Conservation (phyloP, 1,140 invertebrate genomes). For the Atta cephalotes region DNA sequence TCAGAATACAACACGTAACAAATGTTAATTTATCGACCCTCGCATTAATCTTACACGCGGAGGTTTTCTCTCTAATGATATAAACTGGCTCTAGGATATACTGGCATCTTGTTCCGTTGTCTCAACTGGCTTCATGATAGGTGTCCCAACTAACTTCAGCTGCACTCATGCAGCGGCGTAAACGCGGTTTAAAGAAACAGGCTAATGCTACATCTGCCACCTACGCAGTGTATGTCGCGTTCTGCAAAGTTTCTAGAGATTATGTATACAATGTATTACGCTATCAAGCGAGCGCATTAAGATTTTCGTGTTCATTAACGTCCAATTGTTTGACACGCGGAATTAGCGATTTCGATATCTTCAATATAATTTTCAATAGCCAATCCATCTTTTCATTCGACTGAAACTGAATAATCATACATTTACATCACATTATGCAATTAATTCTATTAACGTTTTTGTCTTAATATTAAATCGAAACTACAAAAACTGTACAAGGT, state of each 20-base stretch:
- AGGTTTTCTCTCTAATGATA: conserved; percentile 71
- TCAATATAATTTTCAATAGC: neutral
- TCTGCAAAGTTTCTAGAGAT: conserved; percentile 59
- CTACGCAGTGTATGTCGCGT: conserved; percentile 47
- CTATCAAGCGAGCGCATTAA: conserved; percentile 41
- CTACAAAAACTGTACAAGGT: neutral
- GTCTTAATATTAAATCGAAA: conserved; percentile 10
- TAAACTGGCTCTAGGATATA: conserved; percentile 83
- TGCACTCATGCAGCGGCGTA: conserved; percentile 60
- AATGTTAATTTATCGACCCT: conserved; percentile 73
- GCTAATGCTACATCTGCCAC: conserved; percentile 55
- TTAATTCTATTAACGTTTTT: neutral
- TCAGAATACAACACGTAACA: conserved; percentile 78
- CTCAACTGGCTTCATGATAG: conserved; percentile 60
- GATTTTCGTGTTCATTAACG: conserved; percentile 40
- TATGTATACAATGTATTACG: conserved; percentile 64
- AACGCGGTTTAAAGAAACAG: conserved; percentile 65
- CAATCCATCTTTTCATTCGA: neutral
- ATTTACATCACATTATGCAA: conserved; percentile 6
- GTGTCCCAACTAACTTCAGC: conserved; percentile 53
- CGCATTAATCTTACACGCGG: conserved; percentile 69
- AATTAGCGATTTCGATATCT: neutral
- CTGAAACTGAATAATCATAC: conserved; percentile 10
- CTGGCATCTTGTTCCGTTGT: conserved; percentile 82
- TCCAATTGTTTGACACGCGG: neutral